Percentiles rank a stretch among this genome's conserved stretches.
These are phyloP conservation scores for Platycheirus rosarum DNA, from an alignment of 2,888 invertebrate species.

Conservation along the genomic window DNA sequence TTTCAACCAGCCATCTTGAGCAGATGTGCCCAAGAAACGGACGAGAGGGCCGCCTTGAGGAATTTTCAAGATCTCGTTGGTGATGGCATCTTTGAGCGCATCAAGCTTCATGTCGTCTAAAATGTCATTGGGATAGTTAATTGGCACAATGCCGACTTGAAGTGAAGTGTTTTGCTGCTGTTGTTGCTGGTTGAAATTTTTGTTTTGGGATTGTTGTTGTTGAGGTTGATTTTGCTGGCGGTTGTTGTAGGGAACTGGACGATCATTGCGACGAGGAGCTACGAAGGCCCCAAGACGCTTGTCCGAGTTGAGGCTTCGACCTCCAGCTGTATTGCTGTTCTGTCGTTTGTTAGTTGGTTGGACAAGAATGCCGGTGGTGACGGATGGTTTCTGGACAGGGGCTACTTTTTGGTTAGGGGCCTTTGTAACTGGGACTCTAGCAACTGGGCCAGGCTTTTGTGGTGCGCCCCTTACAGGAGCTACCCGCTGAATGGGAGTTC, in stretches of 20 bases:
- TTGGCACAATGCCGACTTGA: slow-evolving; percentile 63
- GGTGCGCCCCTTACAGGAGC: slow-evolving; percentile 7
- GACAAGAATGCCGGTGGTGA: slow-evolving; percentile 13
- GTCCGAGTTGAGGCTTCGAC: slow-evolving; percentile 15
- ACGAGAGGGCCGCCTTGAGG: slow-evolving; percentile 59
- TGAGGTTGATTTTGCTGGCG: slow-evolving; percentile 20
- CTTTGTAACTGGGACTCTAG: not conserved
- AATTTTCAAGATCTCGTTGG: slow-evolving; percentile 68
- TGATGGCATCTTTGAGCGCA: slow-evolving; percentile 69
- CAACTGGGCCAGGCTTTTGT: not conserved
- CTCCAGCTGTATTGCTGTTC: slow-evolving; percentile 20
- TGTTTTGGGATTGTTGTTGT: slow-evolving; percentile 9
- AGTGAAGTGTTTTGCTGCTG: slow-evolving; percentile 31
- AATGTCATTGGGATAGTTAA: slow-evolving; percentile 49
- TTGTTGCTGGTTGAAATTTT: not conserved
- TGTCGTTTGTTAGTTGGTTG: slow-evolving; percentile 1
- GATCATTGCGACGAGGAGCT: slow-evolving; percentile 57
- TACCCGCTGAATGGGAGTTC: not conserved
- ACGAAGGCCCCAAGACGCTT: slow-evolving; percentile 12
- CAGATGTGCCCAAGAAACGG: slow-evolving; percentile 64
- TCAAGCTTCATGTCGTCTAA: slow-evolving; percentile 66
- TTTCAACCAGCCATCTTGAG: slow-evolving; percentile 67
- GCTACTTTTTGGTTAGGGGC: slow-evolving; percentile 1
- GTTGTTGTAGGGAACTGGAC: slow-evolving; percentile 51
- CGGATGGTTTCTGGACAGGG: not conserved